Evolutionary conservation across 2,797 vertebrate species (phyloP).

Genomic region (Tenualosa thibaudeaui): DNA sequence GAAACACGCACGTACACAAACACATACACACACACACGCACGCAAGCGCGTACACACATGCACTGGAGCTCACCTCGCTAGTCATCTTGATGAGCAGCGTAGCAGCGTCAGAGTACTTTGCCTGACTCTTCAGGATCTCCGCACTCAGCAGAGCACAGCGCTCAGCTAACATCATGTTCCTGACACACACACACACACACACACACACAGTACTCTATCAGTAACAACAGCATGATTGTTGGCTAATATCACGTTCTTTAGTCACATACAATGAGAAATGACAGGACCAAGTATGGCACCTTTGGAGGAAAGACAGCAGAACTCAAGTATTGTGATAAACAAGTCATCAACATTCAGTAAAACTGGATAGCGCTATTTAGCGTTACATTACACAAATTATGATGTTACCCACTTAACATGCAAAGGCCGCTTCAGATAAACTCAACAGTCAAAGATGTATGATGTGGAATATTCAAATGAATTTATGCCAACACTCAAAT

Average conservation of each 20-base stretch:
- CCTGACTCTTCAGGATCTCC: slow-evolving; percentile 95
- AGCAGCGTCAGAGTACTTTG: slow-evolving; percentile 93
- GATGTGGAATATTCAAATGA: not conserved
- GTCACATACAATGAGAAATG: no score
- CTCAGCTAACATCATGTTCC: slow-evolving; percentile 94
- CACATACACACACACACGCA: no score
- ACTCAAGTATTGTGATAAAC: not conserved
- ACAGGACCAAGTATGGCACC: no score
- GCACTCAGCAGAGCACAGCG: slow-evolving; percentile 93
- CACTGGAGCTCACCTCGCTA: slow-evolving; percentile 82
- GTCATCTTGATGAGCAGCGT: slow-evolving; percentile 96
- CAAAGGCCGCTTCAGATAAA: not conserved
- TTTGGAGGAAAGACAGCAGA: not conserved
- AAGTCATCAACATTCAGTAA: not conserved
- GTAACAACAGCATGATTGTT: not conserved
- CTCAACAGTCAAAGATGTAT: not conserved
- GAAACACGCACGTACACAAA: no score
- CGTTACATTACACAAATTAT: not conserved
- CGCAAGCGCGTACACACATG: no score
- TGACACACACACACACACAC: slow-evolving; percentile 49
- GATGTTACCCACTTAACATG: not conserved
- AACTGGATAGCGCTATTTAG: not conserved
- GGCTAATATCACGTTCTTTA: no score
- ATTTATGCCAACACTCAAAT: not conserved
- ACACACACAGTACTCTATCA: not conserved